Evolutionary conservation across 2,113 vertebrate genomes (phyloP), one percentile per base, ranked within the genome.

Genomic region (Bungarus multicinctus): DNA sequence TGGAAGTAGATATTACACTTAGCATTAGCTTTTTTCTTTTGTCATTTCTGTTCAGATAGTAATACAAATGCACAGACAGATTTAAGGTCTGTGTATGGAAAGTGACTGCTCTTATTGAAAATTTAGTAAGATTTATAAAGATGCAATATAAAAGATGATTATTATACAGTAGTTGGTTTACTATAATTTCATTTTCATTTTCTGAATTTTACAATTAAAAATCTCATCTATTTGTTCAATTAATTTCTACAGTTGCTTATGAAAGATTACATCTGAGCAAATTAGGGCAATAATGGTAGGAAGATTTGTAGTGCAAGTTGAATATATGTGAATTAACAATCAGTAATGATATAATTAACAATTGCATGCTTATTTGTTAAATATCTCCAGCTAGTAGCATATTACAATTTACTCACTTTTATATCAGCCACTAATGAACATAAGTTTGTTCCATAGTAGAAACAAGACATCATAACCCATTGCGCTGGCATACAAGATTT

Each of bases 1-100:
- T 91, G 91, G 92, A 94, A 91, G 87, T 94, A 93, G 92, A 96
- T 93, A 93, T 95, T 91, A 90, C 53, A 86, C n/a, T 45, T 1
- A 27, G 5, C 47, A 16, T 57, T 50, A 90, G 5, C 25, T 90
- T 87, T 52, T 23, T 34, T 92, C n/a, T 89, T 22, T 89, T 89
- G 60, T 25, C 16, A 74, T 81, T 81, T 81, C 74, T 81, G 34
- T 81, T 39, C 34, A 39, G 34, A 81, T 39, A 39, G 34, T 39
- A 39, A 39, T 81, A 81, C 74, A 18, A 39, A 39, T 81, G 34
- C 18, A 39, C 69, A 22, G 34, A 81, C 34, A 39, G 18, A 81
- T 9, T 18, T 22, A 81, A 39, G 34, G 34, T 81, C 34, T 81
- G 18, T 39, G 3, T 81, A 22, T 9, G 34, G 34, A 81, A 81